Evolutionary conservation across 2,888 invertebrate genomes (phyloP).

Genomic region (Xylota segnis): DNA sequence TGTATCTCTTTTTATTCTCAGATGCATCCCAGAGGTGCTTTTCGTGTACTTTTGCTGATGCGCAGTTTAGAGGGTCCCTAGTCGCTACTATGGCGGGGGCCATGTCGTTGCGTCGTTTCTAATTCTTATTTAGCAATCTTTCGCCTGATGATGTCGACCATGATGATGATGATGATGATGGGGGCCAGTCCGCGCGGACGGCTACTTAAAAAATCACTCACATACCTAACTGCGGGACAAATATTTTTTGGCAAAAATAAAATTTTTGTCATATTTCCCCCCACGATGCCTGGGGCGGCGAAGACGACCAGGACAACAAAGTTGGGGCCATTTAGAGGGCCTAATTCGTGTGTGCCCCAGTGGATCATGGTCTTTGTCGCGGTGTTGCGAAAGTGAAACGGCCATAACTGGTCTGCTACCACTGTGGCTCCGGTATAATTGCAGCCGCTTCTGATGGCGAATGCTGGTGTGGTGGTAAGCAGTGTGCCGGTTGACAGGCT

Average conservation of each 20-base stretch:
- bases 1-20: constrained; percentile 9
- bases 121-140: constrained; percentile 74
- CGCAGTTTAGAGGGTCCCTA: constrained; percentile 56
- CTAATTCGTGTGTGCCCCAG: constrained; percentile 57
- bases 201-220: constrained; percentile 76
- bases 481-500: constrained; percentile 75
- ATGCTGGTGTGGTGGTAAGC: constrained; percentile 30
- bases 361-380: constrained; percentile 62
- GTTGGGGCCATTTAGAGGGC: constrained; percentile 40
- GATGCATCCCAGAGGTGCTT: constrained; percentile 43
- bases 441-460: constrained; percentile 14
- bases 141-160: constrained; percentile 64
- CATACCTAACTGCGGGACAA: constrained; percentile 68
- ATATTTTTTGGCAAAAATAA: constrained; percentile 74
- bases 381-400: constrained; percentile 74
- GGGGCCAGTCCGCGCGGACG: constrained; percentile 44
- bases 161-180: constrained; percentile 59
- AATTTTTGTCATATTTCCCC: constrained; percentile 64
- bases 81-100: constrained; percentile 54
- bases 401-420: constrained; percentile 69
- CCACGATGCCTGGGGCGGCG: neutral
- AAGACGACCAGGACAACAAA: constrained; percentile 18
- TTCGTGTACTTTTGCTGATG: constrained; percentile 52
- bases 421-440: constrained; percentile 59
- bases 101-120: constrained; percentile 54